Percentiles rank a stretch among this genome's conserved stretches.
Evolutionary conservation across 64 coral and sea anemone species (phyloP).

Genomic region (Dendrophyllia cribrosa): DNA sequence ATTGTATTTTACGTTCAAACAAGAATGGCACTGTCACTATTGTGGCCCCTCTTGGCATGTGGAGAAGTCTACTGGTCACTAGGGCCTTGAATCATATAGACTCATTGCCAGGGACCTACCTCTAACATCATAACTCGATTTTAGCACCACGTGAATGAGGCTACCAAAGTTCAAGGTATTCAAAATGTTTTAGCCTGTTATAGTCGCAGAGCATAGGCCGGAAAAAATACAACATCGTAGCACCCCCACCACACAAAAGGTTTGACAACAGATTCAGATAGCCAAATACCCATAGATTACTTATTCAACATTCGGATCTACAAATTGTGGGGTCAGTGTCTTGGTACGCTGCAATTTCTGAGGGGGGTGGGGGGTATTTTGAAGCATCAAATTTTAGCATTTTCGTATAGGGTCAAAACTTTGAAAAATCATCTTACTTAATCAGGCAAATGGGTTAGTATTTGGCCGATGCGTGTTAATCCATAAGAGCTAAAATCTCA

Average conservation of each 20-base stretch:
- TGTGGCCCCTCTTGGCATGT: too few relatives aligned
- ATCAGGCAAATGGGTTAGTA: neutral
- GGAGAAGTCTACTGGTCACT: too few relatives aligned
- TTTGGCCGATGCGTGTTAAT: neutral
- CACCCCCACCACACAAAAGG: neutral
- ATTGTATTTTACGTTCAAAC: too few relatives aligned
- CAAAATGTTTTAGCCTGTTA: too few relatives aligned
- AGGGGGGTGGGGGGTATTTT: neutral
- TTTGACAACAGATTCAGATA: neutral
- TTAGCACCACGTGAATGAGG: too few relatives aligned
- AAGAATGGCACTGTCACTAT: too few relatives aligned
- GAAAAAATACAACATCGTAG: neutral
- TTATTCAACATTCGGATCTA: neutral
- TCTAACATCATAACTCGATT: too few relatives aligned
- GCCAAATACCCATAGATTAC: neutral
- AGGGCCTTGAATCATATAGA: too few relatives aligned
- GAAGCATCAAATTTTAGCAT: conserved; percentile 9
- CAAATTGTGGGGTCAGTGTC: neutral
- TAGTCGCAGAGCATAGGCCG: neutral
- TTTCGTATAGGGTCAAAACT: conserved; percentile 1
- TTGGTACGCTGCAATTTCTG: conserved; percentile 1
- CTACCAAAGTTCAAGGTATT: too few relatives aligned
- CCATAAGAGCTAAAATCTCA: neutral
- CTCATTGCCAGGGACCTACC: too few relatives aligned
- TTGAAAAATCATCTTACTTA: conserved; percentile 11